Conservation (phyloP, 1,140 invertebrate species). For the Drosophila saltans region DNA sequence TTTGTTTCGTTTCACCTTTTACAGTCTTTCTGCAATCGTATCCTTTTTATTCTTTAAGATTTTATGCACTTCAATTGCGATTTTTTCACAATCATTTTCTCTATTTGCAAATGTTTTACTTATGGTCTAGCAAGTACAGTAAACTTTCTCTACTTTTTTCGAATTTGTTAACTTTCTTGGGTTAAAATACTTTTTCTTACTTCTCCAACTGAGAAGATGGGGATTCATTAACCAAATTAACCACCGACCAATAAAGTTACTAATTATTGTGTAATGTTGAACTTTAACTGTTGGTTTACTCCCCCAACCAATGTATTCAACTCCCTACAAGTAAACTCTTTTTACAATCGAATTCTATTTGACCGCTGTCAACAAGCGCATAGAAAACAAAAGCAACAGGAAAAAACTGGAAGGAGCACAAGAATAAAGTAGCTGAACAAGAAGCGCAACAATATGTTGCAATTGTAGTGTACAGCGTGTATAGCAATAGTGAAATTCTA, state of each 20-base stretch:
- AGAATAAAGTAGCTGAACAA: conserved; percentile 18
- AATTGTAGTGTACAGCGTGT: conserved; percentile 55
- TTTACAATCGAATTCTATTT: conserved; percentile 46
- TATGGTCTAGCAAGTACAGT: too few relatives aligned
- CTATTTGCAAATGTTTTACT: too few relatives aligned
- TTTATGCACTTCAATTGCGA: too few relatives aligned
- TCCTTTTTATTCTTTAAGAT: too few relatives aligned
- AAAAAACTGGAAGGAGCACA: conserved; percentile 11
- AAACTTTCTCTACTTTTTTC: too few relatives aligned
- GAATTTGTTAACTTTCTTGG: background rate
- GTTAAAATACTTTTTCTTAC: background rate
- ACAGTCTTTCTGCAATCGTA: too few relatives aligned
- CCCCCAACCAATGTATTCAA: background rate
- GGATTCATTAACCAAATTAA: background rate
- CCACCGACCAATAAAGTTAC: background rate
- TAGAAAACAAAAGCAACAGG: conserved; percentile 36
- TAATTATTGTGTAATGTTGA: background rate
- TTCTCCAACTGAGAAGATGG: background rate
- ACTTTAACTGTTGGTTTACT: conserved; percentile 8
- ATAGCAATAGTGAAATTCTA: conserved; percentile 66
- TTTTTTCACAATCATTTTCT: too few relatives aligned
- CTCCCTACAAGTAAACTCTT: background rate
- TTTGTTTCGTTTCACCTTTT: too few relatives aligned
- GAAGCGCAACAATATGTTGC: conserved; percentile 68
- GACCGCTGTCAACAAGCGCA: conserved; percentile 52